Evolutionary conservation across 2,888 invertebrate genomes (phyloP).

Genomic region (Drosophila mimica): DNA sequence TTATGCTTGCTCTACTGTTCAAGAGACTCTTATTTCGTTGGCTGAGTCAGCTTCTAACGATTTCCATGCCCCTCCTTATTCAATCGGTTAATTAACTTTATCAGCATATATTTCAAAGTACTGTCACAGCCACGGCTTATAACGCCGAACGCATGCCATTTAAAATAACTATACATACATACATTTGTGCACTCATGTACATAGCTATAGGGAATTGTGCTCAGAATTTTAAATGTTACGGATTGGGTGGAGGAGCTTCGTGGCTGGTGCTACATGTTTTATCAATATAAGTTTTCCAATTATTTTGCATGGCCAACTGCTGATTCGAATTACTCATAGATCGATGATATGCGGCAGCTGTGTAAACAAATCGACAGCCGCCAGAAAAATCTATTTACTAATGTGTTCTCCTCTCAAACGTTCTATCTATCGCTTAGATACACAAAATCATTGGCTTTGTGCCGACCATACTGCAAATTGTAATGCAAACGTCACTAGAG

Average conservation of each 20-base stretch:
- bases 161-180: constrained; percentile 23
- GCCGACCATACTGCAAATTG: constrained; percentile 95
- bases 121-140: constrained; percentile 15
- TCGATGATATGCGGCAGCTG: constrained; percentile 55
- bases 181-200: not conserved
- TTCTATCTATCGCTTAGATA: constrained; percentile 87
- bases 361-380: constrained; percentile 60
- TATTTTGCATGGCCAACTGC: constrained; percentile 25
- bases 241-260: constrained; percentile 15
- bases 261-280: constrained; percentile 49
- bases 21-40: constrained; percentile 44
- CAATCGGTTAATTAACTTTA: constrained; percentile 75
- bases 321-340: constrained; percentile 42
- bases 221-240: constrained; percentile 62
- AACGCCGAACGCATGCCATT: constrained; percentile 43
- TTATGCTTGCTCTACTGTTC: constrained; percentile 53
- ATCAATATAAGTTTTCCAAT: constrained; percentile 42
- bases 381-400: constrained; percentile 27
- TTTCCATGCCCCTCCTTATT: constrained; percentile 59
- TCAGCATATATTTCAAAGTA: constrained; percentile 62
- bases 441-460: constrained; percentile 98
- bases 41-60: constrained; percentile 77
- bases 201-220: constrained; percentile 43
- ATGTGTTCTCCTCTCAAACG: constrained; percentile 24
- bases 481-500: constrained; percentile 95